Evolutionary conservation across 2,797 vertebrate genomes (phyloP), one percentile per base, ranked within the genome.

Genomic region (Danio choprae): DNA sequence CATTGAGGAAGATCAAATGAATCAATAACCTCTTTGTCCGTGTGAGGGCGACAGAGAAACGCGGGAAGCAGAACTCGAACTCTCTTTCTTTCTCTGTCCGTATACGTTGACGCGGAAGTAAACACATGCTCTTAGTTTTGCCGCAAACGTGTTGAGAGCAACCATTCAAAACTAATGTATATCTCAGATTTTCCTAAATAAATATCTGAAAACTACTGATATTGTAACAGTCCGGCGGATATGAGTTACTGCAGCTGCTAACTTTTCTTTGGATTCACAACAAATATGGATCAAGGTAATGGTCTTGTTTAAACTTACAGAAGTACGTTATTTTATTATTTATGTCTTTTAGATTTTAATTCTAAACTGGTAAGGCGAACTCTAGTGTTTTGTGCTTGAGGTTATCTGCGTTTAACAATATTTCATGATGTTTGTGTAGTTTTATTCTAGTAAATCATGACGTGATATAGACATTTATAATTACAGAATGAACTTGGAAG

Each of bases 281-380:
- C 50, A 46, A 56, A n/a, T 13, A 90, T 90, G 89, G 75, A 87
- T 73, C 89, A 88, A 91, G 91, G 92, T 92, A 88, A 86, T 69
- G 4, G 4, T 44, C 6, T 56, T 20, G 3, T 29, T 29, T 29
- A 29, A 29, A 29, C 29, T 29, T 29, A 3, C 29, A 29, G 29
- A 29, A 29, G 1, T 29, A 29, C 1, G 29, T 29, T 29, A 29
- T 29, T 29, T 29, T 29, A 29, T 29, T 29, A 29, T 29, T 29
- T 29, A 29, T 29, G 29, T 3, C 29, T 29, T 29, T 29, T 29
- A 29, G 29, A 29, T 29, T 1, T 29, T 29, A 41, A 41, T 53
- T 2, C 1, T 51, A 18, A 18, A 40, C 0, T 4, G 3, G n/a
- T 13, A 20, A 5, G 1, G 12, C 10, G 15, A 69, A 69, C 5